Conservation (phyloP, 1,140 invertebrate species). For the Anoplolepis gracilipes region DNA sequence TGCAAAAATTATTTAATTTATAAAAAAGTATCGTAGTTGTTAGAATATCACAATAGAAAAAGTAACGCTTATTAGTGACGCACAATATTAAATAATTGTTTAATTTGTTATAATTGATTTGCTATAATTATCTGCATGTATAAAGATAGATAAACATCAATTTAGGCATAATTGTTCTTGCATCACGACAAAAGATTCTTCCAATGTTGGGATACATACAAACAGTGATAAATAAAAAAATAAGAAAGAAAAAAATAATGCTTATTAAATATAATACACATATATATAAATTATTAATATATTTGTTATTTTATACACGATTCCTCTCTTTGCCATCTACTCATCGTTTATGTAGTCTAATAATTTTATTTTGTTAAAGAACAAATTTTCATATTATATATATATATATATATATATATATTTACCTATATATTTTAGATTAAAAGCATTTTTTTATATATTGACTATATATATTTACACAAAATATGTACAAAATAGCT, state of each 20-base stretch:
- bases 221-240: background rate
- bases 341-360: background rate
- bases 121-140: background rate
- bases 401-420: too few relatives aligned
- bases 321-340: background rate
- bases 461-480: background rate
- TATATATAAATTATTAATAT: background rate
- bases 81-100: background rate
- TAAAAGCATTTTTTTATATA: too few relatives aligned
- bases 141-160: background rate
- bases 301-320: background rate
- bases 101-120: conserved; percentile 6
- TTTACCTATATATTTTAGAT: too few relatives aligned
- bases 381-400: background rate
- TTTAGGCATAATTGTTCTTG: conserved; percentile 3
- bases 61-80: background rate
- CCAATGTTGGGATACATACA: background rate
- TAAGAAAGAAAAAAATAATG: background rate
- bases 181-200: background rate
- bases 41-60: background rate
- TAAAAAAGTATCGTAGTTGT: background rate
- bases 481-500: background rate
- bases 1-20: background rate
- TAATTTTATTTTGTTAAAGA: background rate
- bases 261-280: background rate